Conservation (phyloP, 1,140 invertebrate genomes). For the Pogonomyrmex barbatus region DNA sequence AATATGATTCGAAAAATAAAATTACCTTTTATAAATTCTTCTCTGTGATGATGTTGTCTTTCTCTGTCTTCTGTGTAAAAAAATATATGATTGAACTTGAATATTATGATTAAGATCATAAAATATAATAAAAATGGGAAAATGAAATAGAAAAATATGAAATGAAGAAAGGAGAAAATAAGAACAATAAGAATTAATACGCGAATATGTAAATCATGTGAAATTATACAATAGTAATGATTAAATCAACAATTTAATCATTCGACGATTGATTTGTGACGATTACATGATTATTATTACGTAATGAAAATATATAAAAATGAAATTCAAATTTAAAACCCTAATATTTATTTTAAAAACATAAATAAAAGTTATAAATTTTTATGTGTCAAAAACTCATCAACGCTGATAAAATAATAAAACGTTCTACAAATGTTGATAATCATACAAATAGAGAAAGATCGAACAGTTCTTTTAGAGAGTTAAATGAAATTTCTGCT, state of each 20-base stretch:
- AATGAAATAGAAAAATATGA: not conserved
- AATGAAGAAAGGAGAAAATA: not conserved
- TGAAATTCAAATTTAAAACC: not conserved
- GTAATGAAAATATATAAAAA: not conserved
- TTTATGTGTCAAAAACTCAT: not conserved
- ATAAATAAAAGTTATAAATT: not conserved
- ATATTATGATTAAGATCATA: not conserved
- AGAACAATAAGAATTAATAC: not conserved
- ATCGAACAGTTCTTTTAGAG: not conserved
- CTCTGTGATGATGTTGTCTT: not conserved
- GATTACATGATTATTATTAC: not conserved
- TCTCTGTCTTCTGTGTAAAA: not conserved
- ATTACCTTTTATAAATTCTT: not conserved
- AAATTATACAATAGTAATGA: not conserved
- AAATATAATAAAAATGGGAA: not conserved
- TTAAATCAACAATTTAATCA: not conserved
- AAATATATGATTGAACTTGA: not conserved
- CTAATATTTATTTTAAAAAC: constrained; percentile 1
- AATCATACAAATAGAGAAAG: not conserved
- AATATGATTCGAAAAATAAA: not conserved
- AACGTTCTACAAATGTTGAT: not conserved
- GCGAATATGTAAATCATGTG: not conserved
- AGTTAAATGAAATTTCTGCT: not conserved
- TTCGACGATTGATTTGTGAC: not conserved
- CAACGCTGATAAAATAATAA: not conserved